These are phyloP conservation scores for Platyura marginata DNA, from an alignment of 1,140 invertebrate genomes.

Conservation along the genomic window DNA sequence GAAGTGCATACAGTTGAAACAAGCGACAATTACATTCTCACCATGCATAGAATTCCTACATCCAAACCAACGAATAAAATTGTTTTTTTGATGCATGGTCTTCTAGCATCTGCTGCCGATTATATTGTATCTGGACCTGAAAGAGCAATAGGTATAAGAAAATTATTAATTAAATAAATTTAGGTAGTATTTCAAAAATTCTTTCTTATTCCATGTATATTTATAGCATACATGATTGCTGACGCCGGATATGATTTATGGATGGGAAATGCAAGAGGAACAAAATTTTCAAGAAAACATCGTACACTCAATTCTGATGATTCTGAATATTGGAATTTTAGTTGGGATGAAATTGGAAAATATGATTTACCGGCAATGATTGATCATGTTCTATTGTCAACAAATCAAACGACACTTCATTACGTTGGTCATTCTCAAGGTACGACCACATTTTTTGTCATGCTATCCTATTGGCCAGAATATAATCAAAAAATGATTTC, in stretches of 20 bases:
- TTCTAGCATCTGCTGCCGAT: slow-evolving; percentile 36
- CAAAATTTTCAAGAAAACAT: slow-evolving; percentile 44
- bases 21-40: slow-evolving; percentile 36
- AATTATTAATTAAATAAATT: not conserved
- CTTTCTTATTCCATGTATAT: not conserved
- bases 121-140: slow-evolving; percentile 33
- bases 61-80: slow-evolving; percentile 14
- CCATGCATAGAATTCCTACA: slow-evolving; percentile 32
- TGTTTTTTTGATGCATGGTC: slow-evolving; percentile 44
- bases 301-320: slow-evolving; percentile 25
- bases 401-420: slow-evolving; percentile 27
- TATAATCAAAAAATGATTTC: slow-evolving; percentile 43
- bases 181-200: not conserved
- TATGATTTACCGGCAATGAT: slow-evolving; percentile 46
- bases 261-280: slow-evolving; percentile 55
- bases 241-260: slow-evolving; percentile 30
- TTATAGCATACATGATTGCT: slow-evolving; percentile 9
- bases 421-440: slow-evolving; percentile 44
- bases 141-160: slow-evolving; percentile 8
- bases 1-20: slow-evolving; percentile 27
- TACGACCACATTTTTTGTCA: slow-evolving; percentile 41
- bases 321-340: slow-evolving; percentile 31
- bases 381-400: slow-evolving; percentile 34
- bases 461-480: slow-evolving; percentile 36
- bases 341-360: slow-evolving; percentile 38